These are phyloP conservation scores for Conomelus anceps DNA, from an alignment of 2,888 invertebrate species.

Conservation along the genomic window DNA sequence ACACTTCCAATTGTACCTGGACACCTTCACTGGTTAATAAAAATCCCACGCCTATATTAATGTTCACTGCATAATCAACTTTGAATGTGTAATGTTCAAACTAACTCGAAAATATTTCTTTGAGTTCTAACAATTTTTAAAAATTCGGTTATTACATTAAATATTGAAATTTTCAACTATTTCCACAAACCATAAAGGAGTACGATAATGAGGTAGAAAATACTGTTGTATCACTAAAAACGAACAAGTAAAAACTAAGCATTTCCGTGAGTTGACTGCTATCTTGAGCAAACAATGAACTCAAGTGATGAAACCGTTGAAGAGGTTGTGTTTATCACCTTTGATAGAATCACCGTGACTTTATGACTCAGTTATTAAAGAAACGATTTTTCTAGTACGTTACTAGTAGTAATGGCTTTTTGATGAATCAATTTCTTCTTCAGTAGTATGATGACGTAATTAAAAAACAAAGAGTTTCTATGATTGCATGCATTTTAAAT, in stretches of 20 bases:
- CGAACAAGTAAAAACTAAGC: not conserved
- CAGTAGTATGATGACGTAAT: not conserved
- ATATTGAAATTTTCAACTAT: too few relatives aligned
- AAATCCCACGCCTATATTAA: not conserved
- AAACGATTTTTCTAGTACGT: not conserved
- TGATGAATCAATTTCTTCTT: not conserved
- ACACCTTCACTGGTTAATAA: not conserved
- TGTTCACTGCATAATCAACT: not conserved
- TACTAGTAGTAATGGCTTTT: not conserved
- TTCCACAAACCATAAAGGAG: not conserved
- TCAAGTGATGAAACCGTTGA: not conserved
- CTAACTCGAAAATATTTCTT: not conserved
- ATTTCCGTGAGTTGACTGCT: not conserved
- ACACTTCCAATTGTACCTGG: not conserved
- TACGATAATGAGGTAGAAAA: not conserved
- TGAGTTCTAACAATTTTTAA: not conserved
- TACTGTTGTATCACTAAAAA: not conserved
- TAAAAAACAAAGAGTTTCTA: not conserved
- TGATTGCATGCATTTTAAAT: too few relatives aligned
- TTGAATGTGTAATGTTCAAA: not conserved
- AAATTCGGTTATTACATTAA: not conserved
- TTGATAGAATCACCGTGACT: not conserved
- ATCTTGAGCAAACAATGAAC: not conserved
- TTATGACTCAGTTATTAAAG: not conserved
- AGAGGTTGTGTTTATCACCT: not conserved